phyloP scores from a whole-genome alignment of 2,888 invertebrate genomes.

The Subacronicta megacephala region DNA sequence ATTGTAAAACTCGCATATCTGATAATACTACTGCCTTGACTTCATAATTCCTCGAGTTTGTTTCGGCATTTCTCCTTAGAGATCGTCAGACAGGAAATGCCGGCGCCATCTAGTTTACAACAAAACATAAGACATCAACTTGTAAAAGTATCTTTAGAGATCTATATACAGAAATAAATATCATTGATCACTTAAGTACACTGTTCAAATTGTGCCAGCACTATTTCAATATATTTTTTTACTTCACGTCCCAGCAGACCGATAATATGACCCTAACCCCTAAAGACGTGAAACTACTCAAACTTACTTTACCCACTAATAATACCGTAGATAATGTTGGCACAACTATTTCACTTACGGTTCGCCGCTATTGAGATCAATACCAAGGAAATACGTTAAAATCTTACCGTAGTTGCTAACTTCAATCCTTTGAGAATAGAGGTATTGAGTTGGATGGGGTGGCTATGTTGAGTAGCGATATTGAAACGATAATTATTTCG shows the following conservation, averaged over 20 bases:
- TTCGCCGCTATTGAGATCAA: slow-evolving; percentile 56
- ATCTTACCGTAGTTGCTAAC: slow-evolving; percentile 62
- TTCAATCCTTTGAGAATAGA: slow-evolving; percentile 67
- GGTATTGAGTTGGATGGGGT: slow-evolving; percentile 36
- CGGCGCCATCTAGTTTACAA: too few species aligned
- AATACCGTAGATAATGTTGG: slow-evolving; percentile 51
- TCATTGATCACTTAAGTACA: too few species aligned
- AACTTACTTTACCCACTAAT: slow-evolving; percentile 50
- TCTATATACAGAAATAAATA: too few species aligned
- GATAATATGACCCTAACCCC: slow-evolving; percentile 31
- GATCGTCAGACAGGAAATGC: too few species aligned
- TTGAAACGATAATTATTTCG: slow-evolving; percentile 13
- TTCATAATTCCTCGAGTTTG: too few species aligned
- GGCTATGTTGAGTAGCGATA: slow-evolving; percentile 37
- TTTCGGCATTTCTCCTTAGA: too few species aligned
- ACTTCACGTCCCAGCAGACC: neutral
- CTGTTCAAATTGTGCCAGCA: slow-evolving; percentile 1
- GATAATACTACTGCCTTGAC: too few species aligned
- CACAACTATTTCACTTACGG: slow-evolving; percentile 59
- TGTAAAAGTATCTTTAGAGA: too few species aligned
- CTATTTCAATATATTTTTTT: neutral
- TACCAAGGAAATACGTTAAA: slow-evolving; percentile 65
- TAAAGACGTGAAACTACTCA: slow-evolving; percentile 48
- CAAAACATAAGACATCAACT: too few species aligned
- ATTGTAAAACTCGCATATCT: too few species aligned